Percentiles rank a stretch among this genome's conserved stretches.
Evolutionary conservation across 2,888 invertebrate genomes (phyloP).

Genomic region (Apamea sordens): DNA sequence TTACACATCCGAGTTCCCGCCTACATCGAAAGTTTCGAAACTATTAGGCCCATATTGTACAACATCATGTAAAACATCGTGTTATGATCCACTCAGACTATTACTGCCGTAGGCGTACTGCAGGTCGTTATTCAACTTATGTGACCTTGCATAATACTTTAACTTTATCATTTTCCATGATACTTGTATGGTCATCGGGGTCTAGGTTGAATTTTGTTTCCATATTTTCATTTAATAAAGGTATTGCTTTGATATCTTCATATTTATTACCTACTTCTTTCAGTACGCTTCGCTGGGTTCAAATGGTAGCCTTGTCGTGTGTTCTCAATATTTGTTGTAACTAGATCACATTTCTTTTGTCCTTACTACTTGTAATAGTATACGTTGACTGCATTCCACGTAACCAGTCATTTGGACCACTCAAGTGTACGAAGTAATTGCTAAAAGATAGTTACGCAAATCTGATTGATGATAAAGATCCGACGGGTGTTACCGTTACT

Average conservation of each 20-base stretch:
- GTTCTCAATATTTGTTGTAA: slow-evolving; percentile 66
- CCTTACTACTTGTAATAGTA: slow-evolving; percentile 74
- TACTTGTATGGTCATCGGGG: slow-evolving; percentile 63
- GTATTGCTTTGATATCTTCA: slow-evolving; percentile 52
- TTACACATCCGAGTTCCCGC: slow-evolving; percentile 66
- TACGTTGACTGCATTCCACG: slow-evolving; percentile 78
- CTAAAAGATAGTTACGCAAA: slow-evolving; percentile 89
- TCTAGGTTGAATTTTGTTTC: slow-evolving; percentile 62
- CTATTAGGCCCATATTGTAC: slow-evolving; percentile 69
- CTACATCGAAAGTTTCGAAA: slow-evolving; percentile 72
- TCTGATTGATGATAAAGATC: slow-evolving; percentile 89
- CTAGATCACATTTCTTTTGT: slow-evolving; percentile 70
- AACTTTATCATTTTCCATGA: slow-evolving; percentile 67
- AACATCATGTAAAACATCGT: slow-evolving; percentile 70
- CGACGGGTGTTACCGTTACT: slow-evolving; percentile 84
- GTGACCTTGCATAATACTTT: slow-evolving; percentile 73
- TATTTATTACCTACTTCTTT: slow-evolving; percentile 51
- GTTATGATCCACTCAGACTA: slow-evolving; percentile 70
- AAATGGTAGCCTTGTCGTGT: slow-evolving; percentile 60
- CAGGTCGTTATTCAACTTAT: slow-evolving; percentile 61
- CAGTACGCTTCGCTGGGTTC: slow-evolving; percentile 54
- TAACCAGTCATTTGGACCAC: slow-evolving; percentile 76
- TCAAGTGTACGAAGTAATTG: slow-evolving; percentile 83
- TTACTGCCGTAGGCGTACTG: slow-evolving; percentile 71
- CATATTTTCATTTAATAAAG: slow-evolving; percentile 42